Base-by-base conservation (phyloP, 2,113 vertebrate genomes). In the Mastomys natalensis region DNA sequence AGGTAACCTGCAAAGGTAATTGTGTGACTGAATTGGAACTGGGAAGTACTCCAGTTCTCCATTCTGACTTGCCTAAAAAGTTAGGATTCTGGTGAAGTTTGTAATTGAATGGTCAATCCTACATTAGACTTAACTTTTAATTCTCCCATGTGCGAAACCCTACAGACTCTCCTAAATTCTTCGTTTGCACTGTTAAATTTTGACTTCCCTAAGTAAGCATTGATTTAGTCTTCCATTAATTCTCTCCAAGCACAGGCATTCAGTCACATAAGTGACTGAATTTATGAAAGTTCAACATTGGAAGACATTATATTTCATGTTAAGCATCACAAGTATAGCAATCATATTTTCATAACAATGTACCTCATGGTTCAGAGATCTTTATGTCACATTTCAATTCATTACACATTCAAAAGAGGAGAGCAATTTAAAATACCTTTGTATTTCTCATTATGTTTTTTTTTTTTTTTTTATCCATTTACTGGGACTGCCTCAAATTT, bases 381-480 rank as follows among this genome's bases (percentile, higher is more conserved):
- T 95, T 96, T 90, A 88, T 88, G 72, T 92, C 53, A 94, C 40
- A 48, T 45, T 16, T 93, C 34, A 89, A 77, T 58, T 93, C 66
- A 96, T 87, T 92, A 90, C 19, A 89, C 15, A 90, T 97, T 97
- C 78, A 84, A 97, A 97, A 53, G 62, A 95, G 72, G 48, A 87
- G 48, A 95, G 37, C 51, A 64, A 95, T 97, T 95, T 96, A 76
- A 95, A 96, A 97, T 68, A 89, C 77, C 85, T 96, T 97, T 97
- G 73, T 91, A 89, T 72, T 97, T 95, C 95, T 96, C 95, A 96
- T 95, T 95, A 95, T 96, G 95, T 84, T 95, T 97, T 85, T 97
- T 97, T n/a, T n/a, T n/a, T 81, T 97, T 97, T 97, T 91, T 73
- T 68, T 40, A 87, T 85, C 77, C 91, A 96, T 70, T 97, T 94